Evolutionary conservation across 2,113 vertebrate species (phyloP).

Genomic region (Raja brachyura): DNA sequence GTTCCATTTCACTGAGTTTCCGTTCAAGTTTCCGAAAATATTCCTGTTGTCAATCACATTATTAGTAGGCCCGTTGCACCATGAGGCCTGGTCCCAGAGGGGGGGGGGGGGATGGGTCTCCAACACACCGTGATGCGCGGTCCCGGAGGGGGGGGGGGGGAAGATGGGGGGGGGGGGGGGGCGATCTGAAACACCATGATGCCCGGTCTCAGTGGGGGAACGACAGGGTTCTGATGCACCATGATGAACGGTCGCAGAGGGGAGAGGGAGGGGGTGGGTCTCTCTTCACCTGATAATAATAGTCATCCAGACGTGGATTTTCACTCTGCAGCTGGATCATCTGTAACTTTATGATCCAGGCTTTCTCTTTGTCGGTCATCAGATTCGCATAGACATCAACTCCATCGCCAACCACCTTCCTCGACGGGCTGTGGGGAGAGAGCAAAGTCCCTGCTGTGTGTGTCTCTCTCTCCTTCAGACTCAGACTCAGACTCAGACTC

Average conservation of each 20-base stretch:
- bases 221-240: no score
- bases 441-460: background rate
- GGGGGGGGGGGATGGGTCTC: no score
- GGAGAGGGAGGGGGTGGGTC: no score
- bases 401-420: conserved; percentile 59
- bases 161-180: no score
- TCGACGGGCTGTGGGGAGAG: conserved; percentile 43
- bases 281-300: conserved; percentile 82
- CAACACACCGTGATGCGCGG: no score
- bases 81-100: background rate
- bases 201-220: no score
- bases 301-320: conserved; percentile 77
- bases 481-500: no score
- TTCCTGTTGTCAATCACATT: conserved; percentile 54
- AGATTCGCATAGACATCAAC: conserved; percentile 72
- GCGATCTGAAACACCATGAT: no score
- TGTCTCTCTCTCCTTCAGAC: no score
- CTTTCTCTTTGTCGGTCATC: conserved; percentile 84
- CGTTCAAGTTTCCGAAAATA: conserved; percentile 77
- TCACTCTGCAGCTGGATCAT: conserved; percentile 95
- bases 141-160: no score
- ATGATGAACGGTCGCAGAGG: no score
- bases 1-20: conserved; percentile 72
- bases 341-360: conserved; percentile 83
- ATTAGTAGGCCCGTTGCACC: no score